phyloP scores from a whole-genome alignment of 2,888 invertebrate genomes.

The Drosophila rellima region DNA sequence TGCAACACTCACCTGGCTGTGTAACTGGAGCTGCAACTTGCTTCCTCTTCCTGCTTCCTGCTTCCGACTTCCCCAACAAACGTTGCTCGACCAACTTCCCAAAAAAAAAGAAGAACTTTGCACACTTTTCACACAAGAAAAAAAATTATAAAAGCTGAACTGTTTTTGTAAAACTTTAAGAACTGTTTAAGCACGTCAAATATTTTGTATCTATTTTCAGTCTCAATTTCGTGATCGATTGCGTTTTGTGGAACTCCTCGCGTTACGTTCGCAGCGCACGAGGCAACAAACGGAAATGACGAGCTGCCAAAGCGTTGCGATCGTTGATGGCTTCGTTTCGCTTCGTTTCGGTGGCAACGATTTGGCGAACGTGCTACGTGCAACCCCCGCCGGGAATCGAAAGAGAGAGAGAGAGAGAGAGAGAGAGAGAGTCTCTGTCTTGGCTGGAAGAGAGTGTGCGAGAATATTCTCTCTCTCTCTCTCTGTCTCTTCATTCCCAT shows the following conservation, averaged over 20 bases:
- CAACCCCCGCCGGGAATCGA: constrained; percentile 42
- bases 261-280: constrained; percentile 66
- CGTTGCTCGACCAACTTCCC: neutral
- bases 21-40: constrained; percentile 25
- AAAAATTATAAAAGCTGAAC: neutral
- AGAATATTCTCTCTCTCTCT: neutral
- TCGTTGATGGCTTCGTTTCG: constrained; percentile 38
- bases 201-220: no score
- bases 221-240: neutral
- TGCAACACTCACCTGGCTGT: constrained; percentile 41
- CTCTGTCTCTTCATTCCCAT: neutral
- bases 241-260: constrained; percentile 8
- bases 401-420: neutral
- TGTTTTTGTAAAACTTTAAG: neutral
- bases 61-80: neutral
- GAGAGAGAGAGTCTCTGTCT: constrained; percentile 3
- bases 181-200: constrained; percentile 3
- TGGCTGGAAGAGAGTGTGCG: neutral
- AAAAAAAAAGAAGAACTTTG: neutral
- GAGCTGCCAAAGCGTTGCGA: constrained; percentile 36
- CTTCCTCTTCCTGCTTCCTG: neutral
- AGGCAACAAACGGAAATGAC: constrained; percentile 76
- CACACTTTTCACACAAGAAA: constrained; percentile 26
- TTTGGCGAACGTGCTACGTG: constrained; percentile 21
- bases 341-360: constrained; percentile 25